A percentile compares a stretch with the other conserved stretches of the same genome.
These are phyloP conservation scores for Heterocephalus glaber DNA, from an alignment of 2,113 vertebrate species.

Conservation along the genomic window DNA sequence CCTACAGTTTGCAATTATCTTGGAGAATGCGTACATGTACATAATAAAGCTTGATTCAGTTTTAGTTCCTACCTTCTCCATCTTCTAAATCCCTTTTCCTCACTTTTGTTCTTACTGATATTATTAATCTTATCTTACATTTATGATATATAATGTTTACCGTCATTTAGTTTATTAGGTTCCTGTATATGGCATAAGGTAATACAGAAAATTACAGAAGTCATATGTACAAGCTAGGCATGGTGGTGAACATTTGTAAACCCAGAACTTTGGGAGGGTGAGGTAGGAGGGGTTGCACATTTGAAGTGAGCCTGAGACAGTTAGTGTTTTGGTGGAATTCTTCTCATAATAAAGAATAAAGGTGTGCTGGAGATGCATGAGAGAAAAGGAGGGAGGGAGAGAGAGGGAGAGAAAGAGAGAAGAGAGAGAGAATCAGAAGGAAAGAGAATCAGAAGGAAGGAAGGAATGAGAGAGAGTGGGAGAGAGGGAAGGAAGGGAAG, in stretches of 20 bases:
- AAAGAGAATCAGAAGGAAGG: not conserved
- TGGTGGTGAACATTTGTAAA: not conserved
- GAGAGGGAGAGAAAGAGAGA: not conserved
- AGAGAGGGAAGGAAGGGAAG: not conserved
- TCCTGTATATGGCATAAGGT: not conserved
- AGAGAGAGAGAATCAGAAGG: not conserved
- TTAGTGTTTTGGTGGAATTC: not conserved
- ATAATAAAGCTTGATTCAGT: not conserved
- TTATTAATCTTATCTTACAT: not conserved
- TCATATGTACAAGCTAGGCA: not conserved
- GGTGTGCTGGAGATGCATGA: not conserved
- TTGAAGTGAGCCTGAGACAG: not conserved
- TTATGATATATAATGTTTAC: not conserved
- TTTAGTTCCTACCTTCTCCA: not conserved
- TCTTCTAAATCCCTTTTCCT: not conserved
- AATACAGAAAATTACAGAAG: not conserved
- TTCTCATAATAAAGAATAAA: not conserved
- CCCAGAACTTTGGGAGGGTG: not conserved
- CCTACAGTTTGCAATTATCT: not conserved
- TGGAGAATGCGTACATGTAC: not conserved
- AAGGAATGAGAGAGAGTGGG: not conserved
- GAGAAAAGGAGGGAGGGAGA: not conserved
- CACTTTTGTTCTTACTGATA: not conserved
- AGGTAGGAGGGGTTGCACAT: not conserved
- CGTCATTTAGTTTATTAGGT: not conserved